Evolutionary conservation across 2,797 vertebrate species (phyloP).

Genomic region (Sebastes goodei): DNA sequence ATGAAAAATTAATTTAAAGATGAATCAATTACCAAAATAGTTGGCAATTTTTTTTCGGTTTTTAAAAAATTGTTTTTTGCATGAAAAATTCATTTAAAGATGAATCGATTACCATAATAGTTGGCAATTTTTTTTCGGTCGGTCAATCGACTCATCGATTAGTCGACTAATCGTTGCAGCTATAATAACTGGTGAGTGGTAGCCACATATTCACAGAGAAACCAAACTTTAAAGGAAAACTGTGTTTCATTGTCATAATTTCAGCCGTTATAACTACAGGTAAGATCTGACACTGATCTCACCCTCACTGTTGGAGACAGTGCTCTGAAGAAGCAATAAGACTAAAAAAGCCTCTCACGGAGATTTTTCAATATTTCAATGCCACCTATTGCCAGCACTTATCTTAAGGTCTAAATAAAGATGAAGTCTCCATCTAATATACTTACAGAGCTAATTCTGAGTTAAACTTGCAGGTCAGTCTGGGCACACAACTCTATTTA

Average conservation of each 20-base stretch:
- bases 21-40: no score
- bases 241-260: not conserved
- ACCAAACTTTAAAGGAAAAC: not conserved
- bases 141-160: no score
- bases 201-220: not conserved
- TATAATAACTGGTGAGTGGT: not conserved
- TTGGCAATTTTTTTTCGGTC: no score
- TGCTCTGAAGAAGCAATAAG: not conserved
- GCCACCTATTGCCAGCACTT: not conserved
- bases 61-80: no score
- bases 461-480: not conserved
- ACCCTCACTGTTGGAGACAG: not conserved
- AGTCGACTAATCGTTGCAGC: no score
- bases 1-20: no score
- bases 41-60: no score
- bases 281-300: not conserved
- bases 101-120: no score
- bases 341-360: not conserved
- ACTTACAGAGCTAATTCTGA: not conserved
- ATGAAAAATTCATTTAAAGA: no score
- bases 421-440: not conserved
- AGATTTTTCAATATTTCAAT: not conserved
- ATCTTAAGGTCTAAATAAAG: not conserved
- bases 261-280: not conserved
- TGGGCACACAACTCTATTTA: not conserved